Evolutionary conservation across 1,140 invertebrate species (phyloP).

Genomic region (Pomacea maculata): DNA sequence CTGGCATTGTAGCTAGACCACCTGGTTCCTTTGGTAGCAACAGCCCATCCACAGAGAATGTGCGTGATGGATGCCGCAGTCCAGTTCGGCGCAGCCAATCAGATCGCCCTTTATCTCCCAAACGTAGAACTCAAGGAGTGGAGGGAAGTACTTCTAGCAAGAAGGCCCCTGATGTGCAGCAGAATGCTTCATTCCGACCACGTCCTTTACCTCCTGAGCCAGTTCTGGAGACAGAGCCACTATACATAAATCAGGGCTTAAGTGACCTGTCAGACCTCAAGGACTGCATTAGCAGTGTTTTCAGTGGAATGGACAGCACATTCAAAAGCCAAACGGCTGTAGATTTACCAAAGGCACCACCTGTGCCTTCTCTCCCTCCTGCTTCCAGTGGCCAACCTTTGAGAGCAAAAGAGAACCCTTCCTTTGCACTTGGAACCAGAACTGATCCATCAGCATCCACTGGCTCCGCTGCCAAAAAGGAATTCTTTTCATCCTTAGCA

Average conservation of each 20-base stretch:
- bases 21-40: neutral
- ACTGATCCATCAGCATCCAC: neutral
- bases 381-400: neutral
- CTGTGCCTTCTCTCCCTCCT: neutral
- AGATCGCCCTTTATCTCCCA: slow-evolving; percentile 17
- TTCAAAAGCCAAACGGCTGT: no score
- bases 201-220: slow-evolving; percentile 17
- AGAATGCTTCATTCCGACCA: neutral
- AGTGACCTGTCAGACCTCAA: slow-evolving; percentile 17
- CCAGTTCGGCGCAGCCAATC: slow-evolving; percentile 27
- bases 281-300: slow-evolving; percentile 16
- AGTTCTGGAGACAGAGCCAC: slow-evolving; percentile 13
- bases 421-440: neutral
- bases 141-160: neutral
- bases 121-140: neutral
- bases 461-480: neutral
- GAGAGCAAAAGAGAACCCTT: neutral
- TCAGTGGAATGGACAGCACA: neutral
- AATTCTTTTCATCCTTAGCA: neutral
- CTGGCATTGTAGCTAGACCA: slow-evolving; percentile 18
- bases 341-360: neutral
- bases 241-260: slow-evolving; percentile 13
- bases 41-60: slow-evolving; percentile 3
- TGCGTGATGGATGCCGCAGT: slow-evolving; percentile 7
- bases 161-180: neutral